Conservation (phyloP, 2,113 vertebrate genomes). For the Podocnemis expansa region DNA sequence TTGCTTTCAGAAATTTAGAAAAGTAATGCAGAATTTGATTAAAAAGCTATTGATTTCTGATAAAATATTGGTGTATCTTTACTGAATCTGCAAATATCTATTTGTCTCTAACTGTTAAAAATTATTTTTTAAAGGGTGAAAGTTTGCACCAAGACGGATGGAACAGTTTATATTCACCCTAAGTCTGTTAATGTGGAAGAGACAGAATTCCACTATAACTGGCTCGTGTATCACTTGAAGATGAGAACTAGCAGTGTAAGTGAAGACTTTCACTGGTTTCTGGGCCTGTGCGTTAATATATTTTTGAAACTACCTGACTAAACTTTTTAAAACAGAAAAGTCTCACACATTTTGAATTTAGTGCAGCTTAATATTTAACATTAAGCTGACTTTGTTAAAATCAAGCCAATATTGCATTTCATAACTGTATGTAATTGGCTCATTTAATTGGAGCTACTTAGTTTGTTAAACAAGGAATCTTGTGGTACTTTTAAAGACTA, state of each 20-base stretch:
- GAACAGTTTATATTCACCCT: constrained; percentile 93
- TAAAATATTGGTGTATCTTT: not conserved
- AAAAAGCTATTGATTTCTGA: not conserved
- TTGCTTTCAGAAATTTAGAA: not conserved
- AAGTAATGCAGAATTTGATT: not conserved
- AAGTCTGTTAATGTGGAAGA: constrained; percentile 97
- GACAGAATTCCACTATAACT: constrained; percentile 89
- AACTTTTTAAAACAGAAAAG: not conserved
- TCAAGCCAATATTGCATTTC: not conserved
- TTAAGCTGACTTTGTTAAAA: not conserved
- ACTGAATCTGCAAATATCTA: not conserved
- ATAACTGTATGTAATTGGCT: not conserved
- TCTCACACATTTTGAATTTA: not conserved
- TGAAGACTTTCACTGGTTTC: constrained; percentile 2
- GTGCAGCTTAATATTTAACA: not conserved
- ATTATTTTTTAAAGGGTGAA: constrained; percentile 82
- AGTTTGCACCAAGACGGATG: constrained; percentile 93
- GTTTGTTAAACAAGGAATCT: no score
- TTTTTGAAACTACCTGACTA: no score
- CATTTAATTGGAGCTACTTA: not conserved
- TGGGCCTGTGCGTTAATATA: not conserved
- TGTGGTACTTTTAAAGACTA: no score
- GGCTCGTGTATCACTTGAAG: constrained; percentile 98
- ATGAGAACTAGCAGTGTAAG: constrained; percentile 97
- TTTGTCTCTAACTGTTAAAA: not conserved